Evolutionary conservation across 1,140 invertebrate genomes (phyloP), one percentile per base, ranked within the genome.

Genomic region (Mercenaria mercenaria): DNA sequence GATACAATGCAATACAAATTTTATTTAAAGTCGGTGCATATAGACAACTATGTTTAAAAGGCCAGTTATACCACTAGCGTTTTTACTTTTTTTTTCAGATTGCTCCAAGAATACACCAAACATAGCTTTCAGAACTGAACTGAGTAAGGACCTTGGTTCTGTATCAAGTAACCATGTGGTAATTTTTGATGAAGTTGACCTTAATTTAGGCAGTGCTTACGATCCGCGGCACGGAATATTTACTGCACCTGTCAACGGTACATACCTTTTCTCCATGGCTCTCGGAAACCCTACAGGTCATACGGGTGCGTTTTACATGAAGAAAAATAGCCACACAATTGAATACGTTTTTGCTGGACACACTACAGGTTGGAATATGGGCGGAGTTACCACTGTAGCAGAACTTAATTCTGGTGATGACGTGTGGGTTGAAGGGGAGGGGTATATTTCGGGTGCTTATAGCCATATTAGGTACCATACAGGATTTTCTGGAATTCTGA

Each of bases 171-270:
- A 26, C 1, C 47, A 52, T 0, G 29, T 41, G 41, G 23, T 88
- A 11, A 32, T 79, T 18, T 88, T 80, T 34, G 74, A 80, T 37
- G n/a, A 47, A 20, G 50, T 88, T 20, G 37, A 50, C 20, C 15
- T 80, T 6, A 88, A 88, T 29, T 15, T 67, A n/a, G 85, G 85
- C 0, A 64, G 32, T 6, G 85, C 85, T 0, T 88, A 80, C 59
- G 20, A 80, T 26, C 0, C 23, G 4, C 10, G 2, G 2, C 29
- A 43, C 18, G 85, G 85, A 6, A 29, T 67, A 6, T 88, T 80
- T 47, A 67, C 47, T 20, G 72, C 85, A 13, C 85, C 85, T 4
- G 0, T n/a, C 10, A 34, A 79, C 41, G 85, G 85, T 8, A 80
- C 41, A 0, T 88, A 88, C 34, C 0, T 88, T 0, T 88, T 88